Conservation (phyloP, 2,888 invertebrate genomes). For the Diaphora mendica region DNA sequence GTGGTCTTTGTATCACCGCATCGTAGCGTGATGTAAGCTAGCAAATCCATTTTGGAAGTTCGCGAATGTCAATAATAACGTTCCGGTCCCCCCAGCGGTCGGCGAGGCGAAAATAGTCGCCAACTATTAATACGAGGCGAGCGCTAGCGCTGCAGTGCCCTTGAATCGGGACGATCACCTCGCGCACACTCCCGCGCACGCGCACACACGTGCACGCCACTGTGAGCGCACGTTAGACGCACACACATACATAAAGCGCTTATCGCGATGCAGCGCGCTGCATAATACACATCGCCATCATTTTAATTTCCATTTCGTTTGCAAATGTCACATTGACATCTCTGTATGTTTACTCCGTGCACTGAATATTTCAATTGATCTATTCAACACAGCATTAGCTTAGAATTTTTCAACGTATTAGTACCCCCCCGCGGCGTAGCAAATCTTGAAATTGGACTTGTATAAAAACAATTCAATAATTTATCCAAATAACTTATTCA, state of each 20-base stretch:
- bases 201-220: conserved; percentile 47
- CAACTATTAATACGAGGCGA: conserved; percentile 83
- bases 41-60: conserved; percentile 71
- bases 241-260: conserved; percentile 54
- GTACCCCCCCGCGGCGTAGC: conserved; percentile 18
- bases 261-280: conserved; percentile 77
- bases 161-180: conserved; percentile 85
- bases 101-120: conserved; percentile 83
- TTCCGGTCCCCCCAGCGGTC: conserved; percentile 78
- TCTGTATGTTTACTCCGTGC: conserved; percentile 58
- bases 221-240: conserved; percentile 52
- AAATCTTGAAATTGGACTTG: conserved; percentile 9
- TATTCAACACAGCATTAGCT: conserved; percentile 33
- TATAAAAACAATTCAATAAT: conserved; percentile 20
- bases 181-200: conserved; percentile 75
- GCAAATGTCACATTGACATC: conserved; percentile 72
- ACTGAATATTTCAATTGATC: conserved; percentile 48
- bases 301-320: conserved; percentile 83
- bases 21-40: conserved; percentile 65
- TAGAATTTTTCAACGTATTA: conserved; percentile 25
- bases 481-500: conserved; percentile 8
- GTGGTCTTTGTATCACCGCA: conserved; percentile 36
- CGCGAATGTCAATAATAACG: conserved; percentile 85
- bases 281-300: conserved; percentile 75
- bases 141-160: conserved; percentile 84